phyloP scores from a whole-genome alignment of 2,888 invertebrate genomes.

The Lepidocyrtinus sp. region DNA sequence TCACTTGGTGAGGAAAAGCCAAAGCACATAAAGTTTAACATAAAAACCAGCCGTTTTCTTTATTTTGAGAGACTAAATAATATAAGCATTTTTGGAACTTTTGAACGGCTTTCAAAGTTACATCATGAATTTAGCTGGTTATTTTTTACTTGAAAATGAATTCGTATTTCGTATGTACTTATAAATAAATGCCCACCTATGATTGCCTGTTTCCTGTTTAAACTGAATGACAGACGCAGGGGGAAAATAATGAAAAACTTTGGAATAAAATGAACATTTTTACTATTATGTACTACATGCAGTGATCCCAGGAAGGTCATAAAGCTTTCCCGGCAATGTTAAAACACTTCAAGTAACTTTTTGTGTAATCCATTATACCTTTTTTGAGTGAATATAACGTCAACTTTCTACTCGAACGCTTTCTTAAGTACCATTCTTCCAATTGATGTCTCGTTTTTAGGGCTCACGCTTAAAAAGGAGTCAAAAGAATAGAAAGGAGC shows the following conservation, averaged over 20 bases:
- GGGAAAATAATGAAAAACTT: constrained; percentile 20
- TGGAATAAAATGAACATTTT: constrained; percentile 39
- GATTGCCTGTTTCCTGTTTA: neutral
- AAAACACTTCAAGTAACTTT: constrained; percentile 46
- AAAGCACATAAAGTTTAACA: too few species aligned
- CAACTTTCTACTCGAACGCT: constrained; percentile 53
- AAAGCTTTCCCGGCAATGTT: constrained; percentile 47
- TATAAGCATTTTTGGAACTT: too few species aligned
- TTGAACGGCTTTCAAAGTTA: too few species aligned
- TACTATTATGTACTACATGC: constrained; percentile 38
- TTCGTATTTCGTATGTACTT: too few species aligned
- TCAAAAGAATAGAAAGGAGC: constrained; percentile 35
- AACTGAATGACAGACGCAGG: neutral
- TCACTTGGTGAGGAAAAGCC: neutral
- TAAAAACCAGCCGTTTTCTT: too few species aligned
- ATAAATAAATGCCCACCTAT: neutral
- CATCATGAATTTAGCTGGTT: too few species aligned
- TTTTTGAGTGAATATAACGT: constrained; percentile 31
- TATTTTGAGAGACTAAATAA: too few species aligned
- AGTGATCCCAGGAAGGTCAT: constrained; percentile 46
- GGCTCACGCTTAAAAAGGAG: constrained; percentile 12
- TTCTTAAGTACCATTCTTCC: constrained; percentile 50
- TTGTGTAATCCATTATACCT: constrained; percentile 53
- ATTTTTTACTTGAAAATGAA: too few species aligned
- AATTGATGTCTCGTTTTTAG: constrained; percentile 47